Conservation (phyloP, 2,113 vertebrate species). For the Scopus umbretta region DNA sequence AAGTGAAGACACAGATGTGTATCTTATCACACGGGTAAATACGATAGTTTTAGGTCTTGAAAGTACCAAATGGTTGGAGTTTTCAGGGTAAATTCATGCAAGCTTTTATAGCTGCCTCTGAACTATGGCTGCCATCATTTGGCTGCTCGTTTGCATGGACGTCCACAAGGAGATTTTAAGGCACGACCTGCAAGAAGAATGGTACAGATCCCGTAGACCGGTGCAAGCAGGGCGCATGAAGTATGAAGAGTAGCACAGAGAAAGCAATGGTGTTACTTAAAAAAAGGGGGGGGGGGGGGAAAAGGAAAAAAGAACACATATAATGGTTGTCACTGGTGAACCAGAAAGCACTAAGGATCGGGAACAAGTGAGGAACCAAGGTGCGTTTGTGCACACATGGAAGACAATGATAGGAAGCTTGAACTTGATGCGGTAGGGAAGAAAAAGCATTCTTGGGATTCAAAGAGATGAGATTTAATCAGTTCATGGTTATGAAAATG, state of each 20-base stretch:
- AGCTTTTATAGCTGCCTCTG: background rate
- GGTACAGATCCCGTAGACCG: background rate
- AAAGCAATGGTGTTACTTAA: background rate
- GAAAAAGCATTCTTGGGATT: background rate
- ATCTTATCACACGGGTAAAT: background rate
- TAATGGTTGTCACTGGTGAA: background rate
- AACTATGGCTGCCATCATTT: background rate
- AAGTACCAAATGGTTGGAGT: background rate
- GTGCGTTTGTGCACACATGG: background rate
- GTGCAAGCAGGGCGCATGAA: rapidly evolving
- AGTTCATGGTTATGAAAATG: background rate
- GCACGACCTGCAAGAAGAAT: background rate
- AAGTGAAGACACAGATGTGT: rapidly evolving
- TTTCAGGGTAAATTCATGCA: background rate
- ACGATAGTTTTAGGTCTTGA: background rate
- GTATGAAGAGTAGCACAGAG: background rate
- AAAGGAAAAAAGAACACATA: background rate
- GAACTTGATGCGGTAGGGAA: background rate
- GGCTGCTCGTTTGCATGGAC: background rate
- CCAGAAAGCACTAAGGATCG: rapidly evolving
- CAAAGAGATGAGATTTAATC: background rate
- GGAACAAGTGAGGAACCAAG: background rate
- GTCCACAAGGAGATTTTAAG: background rate
- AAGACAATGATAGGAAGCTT: background rate
- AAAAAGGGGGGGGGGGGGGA: too few species aligned